A percentile compares a stretch with the other conserved stretches of the same genome.
phyloP scores from a whole-genome alignment of 2,888 invertebrate genomes.

The Folsomia manolachei region DNA sequence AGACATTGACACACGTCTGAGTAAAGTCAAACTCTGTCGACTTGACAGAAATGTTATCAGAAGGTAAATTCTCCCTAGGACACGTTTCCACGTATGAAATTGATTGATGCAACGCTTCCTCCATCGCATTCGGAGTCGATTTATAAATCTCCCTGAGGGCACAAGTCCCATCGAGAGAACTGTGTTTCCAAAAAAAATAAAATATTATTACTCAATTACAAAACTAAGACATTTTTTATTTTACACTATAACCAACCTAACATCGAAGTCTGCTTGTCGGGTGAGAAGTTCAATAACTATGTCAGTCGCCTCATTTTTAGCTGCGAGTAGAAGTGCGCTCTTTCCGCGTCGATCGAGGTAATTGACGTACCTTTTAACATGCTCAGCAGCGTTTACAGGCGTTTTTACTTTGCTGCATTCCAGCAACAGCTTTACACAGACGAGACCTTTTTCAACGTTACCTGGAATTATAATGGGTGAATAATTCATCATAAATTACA shows the following conservation, averaged over 20 bases:
- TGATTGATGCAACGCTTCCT: conserved; percentile 37
- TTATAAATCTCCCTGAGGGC: conserved; percentile 36
- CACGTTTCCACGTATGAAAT: conserved; percentile 39
- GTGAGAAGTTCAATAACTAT: conserved; percentile 36
- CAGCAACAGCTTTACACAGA: conserved; percentile 32
- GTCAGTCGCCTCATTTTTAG: conserved; percentile 36
- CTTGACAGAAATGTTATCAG: neutral
- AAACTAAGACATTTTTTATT: too few species aligned
- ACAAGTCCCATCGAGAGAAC: conserved; percentile 31
- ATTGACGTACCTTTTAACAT: conserved; percentile 35
- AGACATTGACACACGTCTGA: conserved; percentile 30
- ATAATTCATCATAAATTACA: neutral
- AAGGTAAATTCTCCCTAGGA: neutral
- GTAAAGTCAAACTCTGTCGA: conserved; percentile 28
- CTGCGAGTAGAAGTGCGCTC: conserved; percentile 39
- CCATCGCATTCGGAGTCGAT: conserved; percentile 39
- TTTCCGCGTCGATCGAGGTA: conserved; percentile 26
- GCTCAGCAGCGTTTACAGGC: conserved; percentile 25
- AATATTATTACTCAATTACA: too few species aligned
- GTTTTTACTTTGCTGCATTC: conserved; percentile 24
- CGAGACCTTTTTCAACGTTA: conserved; percentile 38
- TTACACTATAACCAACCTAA: conserved; percentile 8
- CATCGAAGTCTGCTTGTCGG: conserved; percentile 35
- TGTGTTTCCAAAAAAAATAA: neutral
- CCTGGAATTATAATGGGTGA: conserved; percentile 9